These are phyloP conservation scores for Tetraneura akinire DNA, from an alignment of 1,140 invertebrate genomes.

Conservation along the genomic window DNA sequence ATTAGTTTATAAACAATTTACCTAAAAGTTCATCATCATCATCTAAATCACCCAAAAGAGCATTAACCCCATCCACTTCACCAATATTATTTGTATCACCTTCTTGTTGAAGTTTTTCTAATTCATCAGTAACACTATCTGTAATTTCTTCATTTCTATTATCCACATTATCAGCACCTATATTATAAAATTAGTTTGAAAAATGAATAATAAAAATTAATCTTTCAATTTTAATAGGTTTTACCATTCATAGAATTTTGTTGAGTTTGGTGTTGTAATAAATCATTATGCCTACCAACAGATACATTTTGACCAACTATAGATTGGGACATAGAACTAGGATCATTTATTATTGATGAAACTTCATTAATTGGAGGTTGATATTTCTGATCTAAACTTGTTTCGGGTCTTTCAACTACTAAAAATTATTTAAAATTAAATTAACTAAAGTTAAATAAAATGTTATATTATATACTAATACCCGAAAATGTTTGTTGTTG, in stretches of 20 bases:
- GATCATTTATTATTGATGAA: constrained; percentile 41
- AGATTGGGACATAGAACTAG: constrained; percentile 31
- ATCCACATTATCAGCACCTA: constrained; percentile 51
- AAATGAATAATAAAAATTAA: not conserved
- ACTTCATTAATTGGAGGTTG: constrained; percentile 43
- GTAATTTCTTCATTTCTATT: constrained; percentile 66
- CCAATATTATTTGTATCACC: constrained; percentile 65
- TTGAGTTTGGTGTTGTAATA: constrained; percentile 39
- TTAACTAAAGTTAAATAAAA: not conserved
- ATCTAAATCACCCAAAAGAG: constrained; percentile 77
- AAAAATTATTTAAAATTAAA: not conserved
- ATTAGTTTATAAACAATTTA: constrained; percentile 57
- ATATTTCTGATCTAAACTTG: constrained; percentile 25
- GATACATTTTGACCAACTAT: constrained; percentile 35
- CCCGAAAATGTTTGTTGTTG: constrained; percentile 23
- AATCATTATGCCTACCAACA: constrained; percentile 24
- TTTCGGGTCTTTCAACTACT: constrained; percentile 22
- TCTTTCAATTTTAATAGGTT: not conserved
- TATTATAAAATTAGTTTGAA: constrained; percentile 16
- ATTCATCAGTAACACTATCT: constrained; percentile 74
- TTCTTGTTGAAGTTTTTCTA: constrained; percentile 78
- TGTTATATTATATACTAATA: constrained; percentile 6
- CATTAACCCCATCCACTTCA: constrained; percentile 73
- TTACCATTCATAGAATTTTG: constrained; percentile 47
- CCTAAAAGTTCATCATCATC: constrained; percentile 86